Conservation (phyloP, 2,113 vertebrate genomes). For the Hymenochirus boettgeri region DNA sequence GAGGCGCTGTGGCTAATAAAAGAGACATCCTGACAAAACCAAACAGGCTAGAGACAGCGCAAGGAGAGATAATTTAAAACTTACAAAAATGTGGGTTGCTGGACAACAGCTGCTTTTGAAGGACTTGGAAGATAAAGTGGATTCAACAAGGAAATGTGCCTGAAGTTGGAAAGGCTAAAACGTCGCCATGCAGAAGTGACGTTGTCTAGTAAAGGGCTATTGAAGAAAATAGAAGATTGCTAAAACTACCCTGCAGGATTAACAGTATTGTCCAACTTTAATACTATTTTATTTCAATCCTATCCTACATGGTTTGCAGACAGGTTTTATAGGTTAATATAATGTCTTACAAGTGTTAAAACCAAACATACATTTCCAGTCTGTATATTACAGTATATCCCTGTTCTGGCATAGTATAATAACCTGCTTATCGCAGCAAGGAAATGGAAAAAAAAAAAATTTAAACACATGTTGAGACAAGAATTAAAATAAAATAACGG, state of each 20-base stretch:
- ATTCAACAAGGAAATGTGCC: conserved; percentile 44
- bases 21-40: conserved; percentile 57
- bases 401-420: too few species aligned
- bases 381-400: too few species aligned
- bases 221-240: conserved; percentile 54
- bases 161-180: conserved; percentile 60
- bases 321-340: too few species aligned
- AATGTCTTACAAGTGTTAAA: too few species aligned
- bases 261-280: too few species aligned
- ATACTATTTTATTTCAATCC: too few species aligned
- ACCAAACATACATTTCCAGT: too few species aligned
- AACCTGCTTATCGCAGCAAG: too few species aligned
- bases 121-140: conserved; percentile 70
- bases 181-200: conserved; percentile 47
- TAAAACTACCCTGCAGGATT: not conserved
- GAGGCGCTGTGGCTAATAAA: conserved; percentile 54
- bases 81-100: conserved; percentile 68
- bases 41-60: conserved; percentile 62
- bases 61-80: conserved; percentile 53
- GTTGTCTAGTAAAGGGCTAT: conserved; percentile 48
- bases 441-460: too few species aligned
- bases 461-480: too few species aligned
- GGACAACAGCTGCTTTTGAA: conserved; percentile 62
- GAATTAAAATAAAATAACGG: too few species aligned
- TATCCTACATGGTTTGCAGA: too few species aligned